Conservation (phyloP, 2,113 vertebrate genomes). For the Poeciliopsis prolifica region DNA sequence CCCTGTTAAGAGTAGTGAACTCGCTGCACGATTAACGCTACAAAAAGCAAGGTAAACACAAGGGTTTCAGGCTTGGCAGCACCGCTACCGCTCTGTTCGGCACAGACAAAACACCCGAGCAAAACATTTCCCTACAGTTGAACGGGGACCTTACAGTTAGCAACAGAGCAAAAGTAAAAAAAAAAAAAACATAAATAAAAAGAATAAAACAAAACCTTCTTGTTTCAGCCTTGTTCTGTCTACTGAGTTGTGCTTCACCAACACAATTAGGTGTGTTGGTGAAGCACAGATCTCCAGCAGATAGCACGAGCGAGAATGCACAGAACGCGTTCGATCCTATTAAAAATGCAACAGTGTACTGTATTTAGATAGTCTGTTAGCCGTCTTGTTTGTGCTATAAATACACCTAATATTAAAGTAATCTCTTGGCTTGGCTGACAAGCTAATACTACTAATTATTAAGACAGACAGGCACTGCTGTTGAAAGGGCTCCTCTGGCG, state of each 20-base stretch:
- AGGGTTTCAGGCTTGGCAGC: slow-evolving; percentile 73
- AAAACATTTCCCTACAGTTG: slow-evolving; percentile 45
- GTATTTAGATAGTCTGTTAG: background rate
- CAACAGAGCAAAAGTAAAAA: slow-evolving; percentile 17
- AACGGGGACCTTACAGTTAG: slow-evolving; percentile 34
- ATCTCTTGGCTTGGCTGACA: slow-evolving; percentile 25
- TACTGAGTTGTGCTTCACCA: slow-evolving; percentile 22
- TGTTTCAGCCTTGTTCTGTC: slow-evolving; percentile 35
- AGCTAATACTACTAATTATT: slow-evolving; percentile 39
- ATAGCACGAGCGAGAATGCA: slow-evolving; percentile 34
- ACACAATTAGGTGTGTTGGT: slow-evolving; percentile 30
- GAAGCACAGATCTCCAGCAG: slow-evolving; percentile 27
- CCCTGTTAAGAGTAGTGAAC: slow-evolving; percentile 65
- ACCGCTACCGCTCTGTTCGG: slow-evolving; percentile 68
- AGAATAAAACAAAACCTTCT: slow-evolving; percentile 26
- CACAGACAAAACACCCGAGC: slow-evolving; percentile 54
- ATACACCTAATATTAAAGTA: slow-evolving; percentile 18
- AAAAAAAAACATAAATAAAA: background rate
- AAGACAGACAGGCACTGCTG: slow-evolving; percentile 27
- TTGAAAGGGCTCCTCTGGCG: slow-evolving; percentile 41
- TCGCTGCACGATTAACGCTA: slow-evolving; percentile 66
- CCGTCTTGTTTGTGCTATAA: slow-evolving; percentile 13
- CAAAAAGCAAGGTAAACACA: slow-evolving; percentile 75
- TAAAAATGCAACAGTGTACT: slow-evolving; percentile 18
- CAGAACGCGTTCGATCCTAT: slow-evolving; percentile 21